Evolutionary conservation across 2,888 invertebrate genomes (phyloP).

Genomic region (Rugalucina vietnamica): DNA sequence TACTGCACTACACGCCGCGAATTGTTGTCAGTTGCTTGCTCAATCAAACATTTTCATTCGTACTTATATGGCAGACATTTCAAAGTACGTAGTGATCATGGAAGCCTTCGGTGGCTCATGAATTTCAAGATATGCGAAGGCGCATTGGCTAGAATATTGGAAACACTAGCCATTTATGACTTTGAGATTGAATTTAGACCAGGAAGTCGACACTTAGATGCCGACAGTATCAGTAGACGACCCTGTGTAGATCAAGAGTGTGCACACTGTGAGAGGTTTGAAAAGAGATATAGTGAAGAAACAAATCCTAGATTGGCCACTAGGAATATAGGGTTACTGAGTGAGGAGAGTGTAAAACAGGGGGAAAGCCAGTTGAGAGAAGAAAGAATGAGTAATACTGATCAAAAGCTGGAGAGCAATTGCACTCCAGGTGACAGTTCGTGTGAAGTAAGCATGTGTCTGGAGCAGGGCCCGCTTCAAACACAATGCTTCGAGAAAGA

Average conservation of each 20-base stretch:
- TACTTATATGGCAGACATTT: constrained; percentile 25
- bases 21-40: constrained; percentile 8
- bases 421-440: too few relatives aligned
- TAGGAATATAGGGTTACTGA: not conserved
- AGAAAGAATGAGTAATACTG: too few relatives aligned
- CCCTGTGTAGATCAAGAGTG: constrained; percentile 28
- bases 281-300: not conserved
- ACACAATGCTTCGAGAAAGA: too few relatives aligned
- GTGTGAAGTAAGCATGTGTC: too few relatives aligned
- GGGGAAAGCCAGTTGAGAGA: too few relatives aligned
- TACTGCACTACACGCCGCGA: constrained; percentile 32
- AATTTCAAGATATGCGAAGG: constrained; percentile 34
- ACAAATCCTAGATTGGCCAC: not conserved
- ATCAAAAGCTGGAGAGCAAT: too few relatives aligned
- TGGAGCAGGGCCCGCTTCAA: too few relatives aligned
- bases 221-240: constrained; percentile 30
- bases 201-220: constrained; percentile 31
- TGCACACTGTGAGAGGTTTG: constrained; percentile 9
- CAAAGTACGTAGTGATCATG: constrained; percentile 27
- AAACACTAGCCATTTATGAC: constrained; percentile 30
- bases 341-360: too few relatives aligned
- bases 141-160: constrained; percentile 25
- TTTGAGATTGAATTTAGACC: constrained; percentile 35
- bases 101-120: constrained; percentile 21
- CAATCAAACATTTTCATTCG: constrained; percentile 31